Conservation (phyloP, 2,888 invertebrate genomes). For the Apantesis nais region DNA sequence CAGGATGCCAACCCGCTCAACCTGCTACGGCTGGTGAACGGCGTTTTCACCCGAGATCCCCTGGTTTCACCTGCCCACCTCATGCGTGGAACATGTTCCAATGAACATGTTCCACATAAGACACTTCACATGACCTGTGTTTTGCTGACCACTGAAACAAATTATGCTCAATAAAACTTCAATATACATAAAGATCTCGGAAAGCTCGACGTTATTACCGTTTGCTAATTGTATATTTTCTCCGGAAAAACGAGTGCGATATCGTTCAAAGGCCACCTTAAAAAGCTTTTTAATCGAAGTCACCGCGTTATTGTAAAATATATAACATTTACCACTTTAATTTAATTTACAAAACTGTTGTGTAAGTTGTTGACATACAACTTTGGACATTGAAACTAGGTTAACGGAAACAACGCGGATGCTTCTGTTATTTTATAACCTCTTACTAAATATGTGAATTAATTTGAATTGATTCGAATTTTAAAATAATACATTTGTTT, state of each 20-base stretch:
- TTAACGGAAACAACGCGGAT: conserved; percentile 34
- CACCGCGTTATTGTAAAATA: conserved; percentile 15
- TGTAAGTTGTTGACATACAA: conserved; percentile 24
- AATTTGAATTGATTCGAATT: conserved; percentile 1
- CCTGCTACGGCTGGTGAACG: no score
- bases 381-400: conserved; percentile 27
- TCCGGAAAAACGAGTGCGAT: neutral
- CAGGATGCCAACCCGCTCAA: no score
- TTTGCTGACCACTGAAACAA: neutral
- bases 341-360: conserved; percentile 19
- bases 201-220: neutral
- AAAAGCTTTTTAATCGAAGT: conserved; percentile 1
- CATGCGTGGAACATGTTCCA: conserved; percentile 7
- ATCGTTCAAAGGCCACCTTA: neutral
- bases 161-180: neutral
- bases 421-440: conserved; percentile 21
- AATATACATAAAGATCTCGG: neutral
- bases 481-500: conserved; percentile 1
- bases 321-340: conserved; percentile 16
- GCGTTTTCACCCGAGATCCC: no score
- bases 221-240: neutral
- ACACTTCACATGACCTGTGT: neutral
- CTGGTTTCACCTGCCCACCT: no score
- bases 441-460: conserved; percentile 6
- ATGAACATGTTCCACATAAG: neutral